phyloP scores from a whole-genome alignment of 2,888 invertebrate species.

The Nemapogon koenigi region DNA sequence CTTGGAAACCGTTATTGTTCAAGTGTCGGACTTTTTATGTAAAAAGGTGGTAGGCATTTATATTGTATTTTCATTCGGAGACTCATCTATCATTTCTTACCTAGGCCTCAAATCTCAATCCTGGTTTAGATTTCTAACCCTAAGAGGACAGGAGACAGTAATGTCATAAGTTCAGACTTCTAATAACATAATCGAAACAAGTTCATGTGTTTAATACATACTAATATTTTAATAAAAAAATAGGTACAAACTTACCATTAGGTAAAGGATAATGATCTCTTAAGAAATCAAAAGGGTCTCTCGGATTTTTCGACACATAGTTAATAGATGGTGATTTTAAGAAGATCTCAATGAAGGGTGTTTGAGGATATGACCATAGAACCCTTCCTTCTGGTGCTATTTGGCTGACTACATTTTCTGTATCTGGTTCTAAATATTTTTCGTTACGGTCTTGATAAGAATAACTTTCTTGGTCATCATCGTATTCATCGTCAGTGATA shows the following conservation, averaged over 20 bases:
- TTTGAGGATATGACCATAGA: constrained; percentile 22
- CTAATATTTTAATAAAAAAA: background rate
- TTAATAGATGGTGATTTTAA: constrained; percentile 24
- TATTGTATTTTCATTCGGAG: no score
- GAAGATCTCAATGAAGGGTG: constrained; percentile 29
- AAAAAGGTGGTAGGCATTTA: no score
- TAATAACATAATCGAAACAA: no score
- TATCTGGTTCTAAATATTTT: constrained; percentile 2
- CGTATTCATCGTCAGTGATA: background rate
- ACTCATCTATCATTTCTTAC: no score
- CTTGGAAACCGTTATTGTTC: no score
- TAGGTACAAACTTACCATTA: constrained; percentile 30
- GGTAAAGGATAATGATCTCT: constrained; percentile 40
- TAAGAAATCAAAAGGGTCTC: constrained; percentile 37
- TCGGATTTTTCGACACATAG: constrained; percentile 21
- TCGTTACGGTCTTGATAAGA: background rate
- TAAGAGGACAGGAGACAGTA: no score
- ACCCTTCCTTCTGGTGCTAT: constrained; percentile 4
- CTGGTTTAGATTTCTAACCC: no score
- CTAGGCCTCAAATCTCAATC: no score
- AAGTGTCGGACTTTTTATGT: no score
- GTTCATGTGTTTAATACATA: no score
- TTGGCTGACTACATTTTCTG: background rate
- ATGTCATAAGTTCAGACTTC: no score
- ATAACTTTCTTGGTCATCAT: background rate